Percentiles rank a stretch among this genome's conserved stretches.
These are phyloP conservation scores for Ricordea florida DNA, from an alignment of 92 coral and sea anemone species.

Conservation along the genomic window DNA sequence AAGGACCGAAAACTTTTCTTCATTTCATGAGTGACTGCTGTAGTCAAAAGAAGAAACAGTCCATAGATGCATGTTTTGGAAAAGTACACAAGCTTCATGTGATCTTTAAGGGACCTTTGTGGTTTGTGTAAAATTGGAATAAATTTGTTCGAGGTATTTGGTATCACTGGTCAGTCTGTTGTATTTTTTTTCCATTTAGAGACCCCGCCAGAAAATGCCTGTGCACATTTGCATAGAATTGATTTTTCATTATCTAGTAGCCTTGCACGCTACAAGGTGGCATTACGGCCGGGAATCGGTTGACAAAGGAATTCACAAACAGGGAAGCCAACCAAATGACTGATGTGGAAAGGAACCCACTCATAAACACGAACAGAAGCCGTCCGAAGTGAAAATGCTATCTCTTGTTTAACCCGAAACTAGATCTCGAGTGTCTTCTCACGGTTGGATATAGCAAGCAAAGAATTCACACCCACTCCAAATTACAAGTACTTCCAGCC, in stretches of 20 bases:
- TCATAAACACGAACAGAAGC: slow-evolving; percentile 12
- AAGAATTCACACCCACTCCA: slow-evolving; percentile 76
- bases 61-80: too few relatives aligned
- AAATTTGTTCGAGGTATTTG: background rate
- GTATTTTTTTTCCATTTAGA: background rate
- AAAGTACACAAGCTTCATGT: too few relatives aligned
- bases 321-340: slow-evolving; percentile 7
- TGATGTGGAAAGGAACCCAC: background rate
- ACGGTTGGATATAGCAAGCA: slow-evolving; percentile 21
- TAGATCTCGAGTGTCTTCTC: slow-evolving; percentile 43
- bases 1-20: too few relatives aligned
- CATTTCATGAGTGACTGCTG: too few relatives aligned
- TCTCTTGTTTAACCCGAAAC: slow-evolving; percentile 53
- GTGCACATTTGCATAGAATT: slow-evolving; percentile 19
- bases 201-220: background rate
- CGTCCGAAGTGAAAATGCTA: slow-evolving; percentile 10
- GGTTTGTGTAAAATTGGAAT: background rate
- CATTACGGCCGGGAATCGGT: background rate
- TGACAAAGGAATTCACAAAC: slow-evolving; percentile 33
- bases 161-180: background rate
- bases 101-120: background rate
- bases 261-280: background rate
- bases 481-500: slow-evolving; percentile 57
- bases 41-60: too few relatives aligned
- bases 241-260: background rate